phyloP scores from a whole-genome alignment of 2,888 invertebrate species.

The Matsumyia berberina region DNA sequence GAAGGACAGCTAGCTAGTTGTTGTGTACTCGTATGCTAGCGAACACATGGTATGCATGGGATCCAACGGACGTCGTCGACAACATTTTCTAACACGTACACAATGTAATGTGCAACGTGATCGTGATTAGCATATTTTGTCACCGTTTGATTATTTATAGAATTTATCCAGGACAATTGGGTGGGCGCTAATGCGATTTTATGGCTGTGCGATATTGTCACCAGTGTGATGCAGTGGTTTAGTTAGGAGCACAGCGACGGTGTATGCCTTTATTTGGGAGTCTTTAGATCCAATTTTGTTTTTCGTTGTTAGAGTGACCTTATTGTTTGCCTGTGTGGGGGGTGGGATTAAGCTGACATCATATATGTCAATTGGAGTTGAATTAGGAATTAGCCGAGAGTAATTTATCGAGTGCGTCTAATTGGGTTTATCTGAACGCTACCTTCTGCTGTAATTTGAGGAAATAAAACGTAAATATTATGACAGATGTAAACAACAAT shows the following conservation, averaged over 20 bases:
- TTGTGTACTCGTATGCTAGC: slow-evolving; percentile 7
- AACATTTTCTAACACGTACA: slow-evolving; percentile 47
- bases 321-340: slow-evolving; percentile 43
- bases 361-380: slow-evolving; percentile 59
- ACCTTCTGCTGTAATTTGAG: too few species aligned
- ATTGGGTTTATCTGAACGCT: background rate
- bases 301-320: slow-evolving; percentile 62
- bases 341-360: slow-evolving; percentile 65
- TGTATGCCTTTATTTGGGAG: slow-evolving; percentile 74
- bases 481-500: too few species aligned
- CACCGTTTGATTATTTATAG: slow-evolving; percentile 76
- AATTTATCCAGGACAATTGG: slow-evolving; percentile 76
- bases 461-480: too few species aligned
- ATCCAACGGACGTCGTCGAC: slow-evolving; percentile 16
- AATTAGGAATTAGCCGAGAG: slow-evolving; percentile 60
- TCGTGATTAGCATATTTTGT: slow-evolving; percentile 77
- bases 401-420: slow-evolving; percentile 46
- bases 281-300: slow-evolving; percentile 69
- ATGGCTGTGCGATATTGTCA: slow-evolving; percentile 74
- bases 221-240: slow-evolving; percentile 36
- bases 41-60: slow-evolving; percentile 22
- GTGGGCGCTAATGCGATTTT: slow-evolving; percentile 76
- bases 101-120: slow-evolving; percentile 71
- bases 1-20: slow-evolving; percentile 62
- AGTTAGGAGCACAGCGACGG: slow-evolving; percentile 56